Percentiles rank a stretch among this genome's conserved stretches.
These are phyloP conservation scores for Cheilosia pagana DNA, from an alignment of 2,888 invertebrate species.

Conservation along the genomic window DNA sequence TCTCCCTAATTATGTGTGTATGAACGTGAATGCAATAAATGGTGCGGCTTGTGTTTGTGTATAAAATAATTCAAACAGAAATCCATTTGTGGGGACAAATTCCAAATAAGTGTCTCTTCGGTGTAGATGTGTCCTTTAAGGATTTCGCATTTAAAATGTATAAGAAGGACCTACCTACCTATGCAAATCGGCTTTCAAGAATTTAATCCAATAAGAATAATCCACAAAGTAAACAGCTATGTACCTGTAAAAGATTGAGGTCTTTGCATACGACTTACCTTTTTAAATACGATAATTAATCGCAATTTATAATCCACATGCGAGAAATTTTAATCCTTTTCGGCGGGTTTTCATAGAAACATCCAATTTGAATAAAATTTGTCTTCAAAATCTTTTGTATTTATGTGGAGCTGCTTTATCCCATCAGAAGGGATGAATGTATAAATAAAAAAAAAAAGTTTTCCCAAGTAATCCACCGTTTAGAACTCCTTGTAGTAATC, in stretches of 20 bases:
- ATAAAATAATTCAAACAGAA: too few species aligned
- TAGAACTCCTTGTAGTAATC: constrained; percentile 31
- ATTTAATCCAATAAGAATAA: constrained; percentile 35
- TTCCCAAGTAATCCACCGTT: constrained; percentile 55
- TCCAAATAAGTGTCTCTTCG: too few species aligned
- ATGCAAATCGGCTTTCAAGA: constrained; percentile 9
- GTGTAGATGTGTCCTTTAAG: neutral
- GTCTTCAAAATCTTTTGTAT: constrained; percentile 22
- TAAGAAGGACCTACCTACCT: neutral
- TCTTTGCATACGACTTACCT: constrained; percentile 51
- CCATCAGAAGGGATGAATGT: constrained; percentile 26
- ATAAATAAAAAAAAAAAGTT: constrained; percentile 1
- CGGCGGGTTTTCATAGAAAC: constrained; percentile 18
- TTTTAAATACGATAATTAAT: constrained; percentile 72
- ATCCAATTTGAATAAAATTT: neutral
- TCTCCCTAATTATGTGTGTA: too few species aligned
- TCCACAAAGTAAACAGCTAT: neutral
- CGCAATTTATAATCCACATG: constrained; percentile 73
- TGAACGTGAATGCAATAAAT: too few species aligned
- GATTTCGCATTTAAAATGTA: neutral
- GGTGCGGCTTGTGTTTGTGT: too few species aligned
- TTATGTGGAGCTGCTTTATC: constrained; percentile 23
- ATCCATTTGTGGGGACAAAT: too few species aligned
- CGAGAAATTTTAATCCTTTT: constrained; percentile 68
- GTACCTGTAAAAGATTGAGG: neutral